Evolutionary conservation across 2,113 vertebrate genomes (phyloP), one percentile per base, ranked within the genome.

Genomic region (Oxygymnocypris stewartii): DNA sequence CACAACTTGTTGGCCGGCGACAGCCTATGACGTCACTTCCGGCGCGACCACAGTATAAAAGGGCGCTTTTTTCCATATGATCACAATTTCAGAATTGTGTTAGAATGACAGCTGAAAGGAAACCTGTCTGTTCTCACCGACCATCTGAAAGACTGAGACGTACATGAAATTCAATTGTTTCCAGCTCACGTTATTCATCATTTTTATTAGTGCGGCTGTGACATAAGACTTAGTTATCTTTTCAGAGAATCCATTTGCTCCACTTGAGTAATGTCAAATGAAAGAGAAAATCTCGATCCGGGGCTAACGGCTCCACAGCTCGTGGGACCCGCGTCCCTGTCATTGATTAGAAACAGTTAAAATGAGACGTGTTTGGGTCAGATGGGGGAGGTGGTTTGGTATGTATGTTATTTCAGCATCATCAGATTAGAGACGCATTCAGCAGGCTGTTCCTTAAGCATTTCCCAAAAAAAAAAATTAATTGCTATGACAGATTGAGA

Each of bases 121-220:
- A 93, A 94, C 91, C 91, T 74, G 89, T 86, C 87, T 89, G 86
- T 87, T 94, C 92, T 93, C 92, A 79, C 84, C 87, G 91, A 85
- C 86, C 18, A 84, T 90, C 94, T 93, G 92, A 94, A 93, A 94
- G 94, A 94, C 94, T 93, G 93, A 93, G 84, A 94, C 92, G 90
- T 91, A 88, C 88, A 91, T 89, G 88, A 93, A 94, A 95, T 94
- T 92, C 90, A 95, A 95, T 94, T 95, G 94, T 94, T 93, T 93
- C 91, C 92, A 89, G 89, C 90, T 91, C 69, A 51, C 90, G 93
- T 94, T 93, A 95, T 95, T 94, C 94, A 95, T 96, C 94, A 95
- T 93, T 94, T 94, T 94, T 95, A 94, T 95, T 95, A 92, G 92
- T 92, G 91, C 87, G 0, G 88, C 90, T 86, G 88, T 91, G 92